Conservation (phyloP, 2,113 vertebrate species). For the Platichthys stellatus region DNA sequence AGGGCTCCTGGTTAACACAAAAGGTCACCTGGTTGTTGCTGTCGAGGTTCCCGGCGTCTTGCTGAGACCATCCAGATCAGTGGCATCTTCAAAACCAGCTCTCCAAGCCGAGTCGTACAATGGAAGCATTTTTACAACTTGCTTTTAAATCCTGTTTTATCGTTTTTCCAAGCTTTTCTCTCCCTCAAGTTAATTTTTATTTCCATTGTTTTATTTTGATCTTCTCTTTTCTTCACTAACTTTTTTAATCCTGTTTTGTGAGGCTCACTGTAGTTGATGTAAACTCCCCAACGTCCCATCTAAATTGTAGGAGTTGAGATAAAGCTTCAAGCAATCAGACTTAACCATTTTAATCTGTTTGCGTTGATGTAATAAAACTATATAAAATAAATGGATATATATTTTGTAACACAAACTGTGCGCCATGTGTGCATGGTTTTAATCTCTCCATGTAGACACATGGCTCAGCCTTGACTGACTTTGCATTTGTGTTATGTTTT, state of each 20-base stretch:
- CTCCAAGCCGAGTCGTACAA: constrained; percentile 18
- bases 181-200: constrained; percentile 8
- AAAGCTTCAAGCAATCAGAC: neutral
- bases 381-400: neutral
- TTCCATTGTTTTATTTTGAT: constrained; percentile 29
- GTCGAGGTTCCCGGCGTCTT: constrained; percentile 10
- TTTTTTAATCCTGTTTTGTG: neutral
- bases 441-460: neutral
- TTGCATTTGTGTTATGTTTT: constrained; percentile 31
- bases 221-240: neutral
- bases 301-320: constrained; percentile 6
- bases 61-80: constrained; percentile 49
- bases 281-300: constrained; percentile 37
- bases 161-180: constrained; percentile 14
- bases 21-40: constrained; percentile 44
- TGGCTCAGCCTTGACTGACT: neutral
- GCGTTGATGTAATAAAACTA: constrained; percentile 7
- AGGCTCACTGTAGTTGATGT: constrained; percentile 25
- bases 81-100: constrained; percentile 37
- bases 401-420: neutral
- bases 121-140: constrained; percentile 36
- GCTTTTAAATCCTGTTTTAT: constrained; percentile 46
- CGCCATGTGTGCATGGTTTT: neutral
- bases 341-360: constrained; percentile 13
- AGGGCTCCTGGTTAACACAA: constrained; percentile 2